Evolutionary conservation across 2,797 vertebrate genomes (phyloP).

Genomic region (Babyrousa celebensis): DNA sequence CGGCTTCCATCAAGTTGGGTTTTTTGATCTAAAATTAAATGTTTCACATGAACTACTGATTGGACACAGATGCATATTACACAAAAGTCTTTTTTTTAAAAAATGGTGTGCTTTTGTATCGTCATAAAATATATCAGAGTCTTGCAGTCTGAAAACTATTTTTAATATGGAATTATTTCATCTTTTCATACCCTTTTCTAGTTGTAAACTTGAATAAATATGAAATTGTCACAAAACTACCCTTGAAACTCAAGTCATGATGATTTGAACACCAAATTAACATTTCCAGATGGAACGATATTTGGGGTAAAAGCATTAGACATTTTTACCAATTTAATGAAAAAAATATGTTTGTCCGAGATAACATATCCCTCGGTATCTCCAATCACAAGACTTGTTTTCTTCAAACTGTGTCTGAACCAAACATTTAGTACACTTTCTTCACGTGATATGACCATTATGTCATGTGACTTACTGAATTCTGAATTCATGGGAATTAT

Average conservation of each 20-base stretch:
- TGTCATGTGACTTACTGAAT: fast-evolving
- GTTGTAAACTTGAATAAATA: constrained; percentile 9
- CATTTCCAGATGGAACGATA: not conserved
- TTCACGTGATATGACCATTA: fast-evolving
- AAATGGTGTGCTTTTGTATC: not conserved
- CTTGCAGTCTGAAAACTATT: constrained; percentile 18
- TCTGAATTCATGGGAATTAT: not conserved
- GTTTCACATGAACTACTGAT: not conserved
- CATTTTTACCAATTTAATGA: not conserved
- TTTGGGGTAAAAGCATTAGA: not conserved
- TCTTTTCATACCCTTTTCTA: constrained; percentile 34
- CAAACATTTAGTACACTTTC: not conserved
- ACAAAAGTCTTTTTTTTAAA: not conserved
- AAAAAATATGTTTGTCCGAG: not conserved
- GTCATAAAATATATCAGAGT: not conserved
- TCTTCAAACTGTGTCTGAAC: not conserved
- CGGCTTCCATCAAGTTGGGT: not conserved
- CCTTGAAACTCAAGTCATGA: not conserved
- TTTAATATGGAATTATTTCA: not conserved
- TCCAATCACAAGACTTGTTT: not conserved
- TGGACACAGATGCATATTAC: not conserved
- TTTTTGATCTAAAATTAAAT: not conserved
- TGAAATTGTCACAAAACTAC: not conserved
- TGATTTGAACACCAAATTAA: not conserved
- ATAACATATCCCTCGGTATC: no score